Base-by-base conservation (phyloP, 2,797 vertebrate species). In the Pseudomugil gertrudae region DNA sequence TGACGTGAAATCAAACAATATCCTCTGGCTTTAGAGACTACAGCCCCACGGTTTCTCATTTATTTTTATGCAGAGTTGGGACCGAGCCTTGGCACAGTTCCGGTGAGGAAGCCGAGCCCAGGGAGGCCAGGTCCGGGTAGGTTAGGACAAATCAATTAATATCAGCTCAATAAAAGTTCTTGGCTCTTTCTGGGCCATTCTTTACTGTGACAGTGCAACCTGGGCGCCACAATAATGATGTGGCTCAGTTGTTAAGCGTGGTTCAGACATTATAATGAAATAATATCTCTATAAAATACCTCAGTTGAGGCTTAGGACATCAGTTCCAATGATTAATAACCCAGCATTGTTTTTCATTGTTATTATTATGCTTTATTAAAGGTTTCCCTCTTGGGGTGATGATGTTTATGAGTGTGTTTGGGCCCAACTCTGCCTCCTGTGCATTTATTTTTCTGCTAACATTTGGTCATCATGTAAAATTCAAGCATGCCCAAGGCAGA, bases 1-100 rank as follows among this genome's bases (percentile, higher is more conserved):
- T 85, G 77, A 90, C 81, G 87, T 91, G 89, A 91, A 91, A 91
- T 90, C 84, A 87, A 92, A 92, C 91, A 91, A 93, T 91, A 91
- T 93, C 87, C 90, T 76, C 78, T 83, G 88, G 90, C 89, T 91
- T 89, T 83, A 68, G 81, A 85, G 85, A 77, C 80, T 63, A 47
- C 11, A 81, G 85, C 88, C 88, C 88, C 84, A 84, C 56, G 87
- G 85, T 86, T 91, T 90, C 92, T 92, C 90, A 91, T 94, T 93
- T 93, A 93, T 91, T 93, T 93, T 91, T 82, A 92, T 91, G 88
- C 86, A 73, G 84, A 84, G 84, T 83, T 84, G 65, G 84, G 89
- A 87, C 73, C 63, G 76, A 84, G 78, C 58, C 65, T 83, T 92
- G 89, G 92, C 88, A 66, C 61, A 3, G 61, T 72, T 88, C 82